phyloP scores from a whole-genome alignment of 2,113 vertebrate genomes.

The Cyprinodon variegatus region DNA sequence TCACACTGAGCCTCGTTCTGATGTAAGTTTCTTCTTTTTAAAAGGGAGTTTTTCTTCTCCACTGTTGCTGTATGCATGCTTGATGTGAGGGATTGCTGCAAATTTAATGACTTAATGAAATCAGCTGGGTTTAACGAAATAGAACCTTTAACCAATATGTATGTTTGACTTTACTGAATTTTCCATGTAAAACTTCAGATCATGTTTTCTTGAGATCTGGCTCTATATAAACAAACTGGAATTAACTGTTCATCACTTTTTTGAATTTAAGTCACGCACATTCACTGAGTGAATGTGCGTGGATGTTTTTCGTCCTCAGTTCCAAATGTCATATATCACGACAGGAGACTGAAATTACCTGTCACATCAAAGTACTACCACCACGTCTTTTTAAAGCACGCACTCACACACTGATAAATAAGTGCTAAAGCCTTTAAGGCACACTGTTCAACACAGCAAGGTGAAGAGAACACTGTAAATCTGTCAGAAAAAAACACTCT shows the following conservation, averaged over 20 bases:
- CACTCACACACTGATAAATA: slow-evolving; percentile 56
- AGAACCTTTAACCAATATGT: too few species aligned
- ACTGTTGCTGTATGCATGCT: too few species aligned
- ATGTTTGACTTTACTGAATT: too few species aligned
- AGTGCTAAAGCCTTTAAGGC: slow-evolving; percentile 66
- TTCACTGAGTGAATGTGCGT: slow-evolving; percentile 9
- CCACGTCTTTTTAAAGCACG: slow-evolving; percentile 16
- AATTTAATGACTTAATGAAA: too few species aligned
- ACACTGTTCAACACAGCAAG: slow-evolving; percentile 62
- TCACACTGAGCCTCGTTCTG: too few species aligned
- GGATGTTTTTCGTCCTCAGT: slow-evolving; percentile 27
- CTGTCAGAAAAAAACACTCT: slow-evolving; percentile 58
- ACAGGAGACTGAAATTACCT: slow-evolving; percentile 63
- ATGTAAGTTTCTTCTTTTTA: too few species aligned
- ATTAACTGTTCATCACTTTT: neutral
- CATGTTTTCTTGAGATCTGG: too few species aligned
- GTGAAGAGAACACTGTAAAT: slow-evolving; percentile 64
- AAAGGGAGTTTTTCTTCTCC: too few species aligned
- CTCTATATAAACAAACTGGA: too few species aligned
- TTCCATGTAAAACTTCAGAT: too few species aligned
- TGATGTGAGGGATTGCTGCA: too few species aligned
- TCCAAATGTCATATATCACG: slow-evolving; percentile 58
- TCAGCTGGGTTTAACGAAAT: too few species aligned
- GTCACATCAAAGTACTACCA: slow-evolving; percentile 58
- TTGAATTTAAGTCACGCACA: neutral